These are phyloP conservation scores for Blennius ocellaris DNA, from an alignment of 2,113 vertebrate genomes.

Conservation along the genomic window DNA sequence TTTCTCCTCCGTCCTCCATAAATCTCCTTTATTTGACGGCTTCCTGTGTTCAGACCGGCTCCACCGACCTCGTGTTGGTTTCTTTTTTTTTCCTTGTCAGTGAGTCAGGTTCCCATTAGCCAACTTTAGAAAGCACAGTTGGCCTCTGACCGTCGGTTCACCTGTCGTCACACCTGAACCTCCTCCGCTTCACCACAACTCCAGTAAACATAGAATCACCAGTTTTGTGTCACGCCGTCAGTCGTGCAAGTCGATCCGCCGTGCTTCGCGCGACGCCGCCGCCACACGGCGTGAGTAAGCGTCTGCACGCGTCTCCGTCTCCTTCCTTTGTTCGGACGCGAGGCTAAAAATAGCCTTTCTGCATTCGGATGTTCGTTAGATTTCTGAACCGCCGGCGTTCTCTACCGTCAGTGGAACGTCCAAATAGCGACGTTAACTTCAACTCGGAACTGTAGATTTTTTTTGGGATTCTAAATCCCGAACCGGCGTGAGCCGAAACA, in stretches of 20 bases:
- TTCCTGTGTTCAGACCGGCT: not conserved
- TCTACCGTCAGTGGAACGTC: not conserved
- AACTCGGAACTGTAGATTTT: not conserved
- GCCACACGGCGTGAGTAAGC: conserved; percentile 6
- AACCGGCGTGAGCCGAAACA: too few relatives aligned
- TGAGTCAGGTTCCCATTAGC: not conserved
- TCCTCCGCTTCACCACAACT: too few relatives aligned
- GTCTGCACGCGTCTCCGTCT: not conserved
- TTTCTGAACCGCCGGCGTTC: too few relatives aligned
- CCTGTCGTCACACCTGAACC: not conserved
- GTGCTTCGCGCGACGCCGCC: too few relatives aligned
- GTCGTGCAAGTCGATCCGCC: too few relatives aligned
- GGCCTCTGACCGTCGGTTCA: not conserved
- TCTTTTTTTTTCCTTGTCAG: conserved; percentile 1
- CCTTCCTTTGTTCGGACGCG: not conserved
- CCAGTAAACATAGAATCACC: too few relatives aligned
- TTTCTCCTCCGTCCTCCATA: not conserved
- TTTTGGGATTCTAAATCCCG: too few relatives aligned
- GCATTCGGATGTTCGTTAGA: too few relatives aligned
- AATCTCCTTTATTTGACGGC: not conserved
- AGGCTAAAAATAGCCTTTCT: too few relatives aligned
- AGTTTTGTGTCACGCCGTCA: too few relatives aligned
- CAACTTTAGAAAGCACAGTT: too few relatives aligned
- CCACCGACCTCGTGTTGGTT: too few relatives aligned
- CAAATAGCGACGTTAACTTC: not conserved